Evolutionary conservation across 2,797 vertebrate genomes (phyloP).

Genomic region (Tragelaphus eurycerus): DNA sequence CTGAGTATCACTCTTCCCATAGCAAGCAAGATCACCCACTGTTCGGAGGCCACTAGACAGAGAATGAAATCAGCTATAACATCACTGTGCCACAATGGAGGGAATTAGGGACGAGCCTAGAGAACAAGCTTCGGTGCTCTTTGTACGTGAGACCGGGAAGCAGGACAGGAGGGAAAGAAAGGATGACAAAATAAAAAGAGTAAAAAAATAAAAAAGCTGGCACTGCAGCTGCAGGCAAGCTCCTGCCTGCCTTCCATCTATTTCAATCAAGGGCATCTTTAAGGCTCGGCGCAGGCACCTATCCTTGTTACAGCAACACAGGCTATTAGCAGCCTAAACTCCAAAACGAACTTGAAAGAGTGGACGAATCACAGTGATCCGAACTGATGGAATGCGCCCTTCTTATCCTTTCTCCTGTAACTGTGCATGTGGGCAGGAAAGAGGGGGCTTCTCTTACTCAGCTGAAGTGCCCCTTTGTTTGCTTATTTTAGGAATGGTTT

Average conservation of each 20-base stretch:
- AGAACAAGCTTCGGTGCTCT: not conserved
- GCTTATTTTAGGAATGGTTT: constrained; percentile 39
- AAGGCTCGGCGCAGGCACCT: constrained; percentile 64
- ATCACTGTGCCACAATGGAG: constrained; percentile 3
- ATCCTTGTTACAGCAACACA: constrained; percentile 68
- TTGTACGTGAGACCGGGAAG: constrained; percentile 53
- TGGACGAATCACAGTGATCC: constrained; percentile 72
- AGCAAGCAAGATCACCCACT: constrained; percentile 55
- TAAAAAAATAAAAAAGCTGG: constrained; percentile 48
- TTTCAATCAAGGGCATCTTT: constrained; percentile 54
- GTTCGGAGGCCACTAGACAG: constrained; percentile 45
- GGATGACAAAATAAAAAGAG: not conserved
- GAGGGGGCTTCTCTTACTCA: constrained; percentile 38
- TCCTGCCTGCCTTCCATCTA: constrained; percentile 30
- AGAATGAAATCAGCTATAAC: constrained; percentile 38
- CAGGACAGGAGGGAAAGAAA: constrained; percentile 48
- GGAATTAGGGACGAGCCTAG: not conserved
- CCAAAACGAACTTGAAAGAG: constrained; percentile 77
- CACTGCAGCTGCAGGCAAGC: constrained; percentile 56
- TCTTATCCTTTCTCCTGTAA: constrained; percentile 66
- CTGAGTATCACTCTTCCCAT: constrained; percentile 49
- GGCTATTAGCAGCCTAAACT: constrained; percentile 77
- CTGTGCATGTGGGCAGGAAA: constrained; percentile 51
- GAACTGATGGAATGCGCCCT: constrained; percentile 74
- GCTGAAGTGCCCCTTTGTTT: constrained; percentile 59